phyloP scores from a whole-genome alignment of 2,113 vertebrate genomes.

The Coturnix japonica region DNA sequence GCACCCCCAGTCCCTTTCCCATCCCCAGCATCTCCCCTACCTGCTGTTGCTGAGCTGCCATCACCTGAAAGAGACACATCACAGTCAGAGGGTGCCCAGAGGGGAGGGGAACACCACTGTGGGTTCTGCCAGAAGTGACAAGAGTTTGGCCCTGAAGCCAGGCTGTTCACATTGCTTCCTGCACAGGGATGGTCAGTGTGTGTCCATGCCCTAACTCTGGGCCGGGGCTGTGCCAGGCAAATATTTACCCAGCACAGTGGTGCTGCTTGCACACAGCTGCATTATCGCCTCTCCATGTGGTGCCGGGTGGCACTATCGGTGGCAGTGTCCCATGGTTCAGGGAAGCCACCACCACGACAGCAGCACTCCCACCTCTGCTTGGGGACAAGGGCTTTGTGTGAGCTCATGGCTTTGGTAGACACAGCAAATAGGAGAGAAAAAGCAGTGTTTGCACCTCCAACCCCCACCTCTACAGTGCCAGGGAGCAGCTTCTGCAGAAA shows the following conservation, averaged over 20 bases:
- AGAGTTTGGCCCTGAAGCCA: no score
- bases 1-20: rapidly evolving
- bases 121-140: not conserved
- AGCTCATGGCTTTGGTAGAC: not conserved
- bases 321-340: not conserved
- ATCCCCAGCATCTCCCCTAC: not conserved
- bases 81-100: rapidly evolving
- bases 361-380: not conserved
- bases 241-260: not conserved
- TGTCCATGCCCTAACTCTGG: not conserved
- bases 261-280: not conserved
- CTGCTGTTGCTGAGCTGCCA: not conserved
- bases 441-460: not conserved
- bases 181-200: not conserved
- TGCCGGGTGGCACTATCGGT: not conserved
- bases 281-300: not conserved
- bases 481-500: conserved; percentile 40
- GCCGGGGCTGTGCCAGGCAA: not conserved
- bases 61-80: not conserved
- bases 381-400: no score
- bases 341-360: not conserved
- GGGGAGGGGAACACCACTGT: not conserved
- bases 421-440: not conserved
- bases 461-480: not conserved
- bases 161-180: not conserved